phyloP scores from a whole-genome alignment of 2,113 vertebrate species.

The Dissostichus mawsoni region DNA sequence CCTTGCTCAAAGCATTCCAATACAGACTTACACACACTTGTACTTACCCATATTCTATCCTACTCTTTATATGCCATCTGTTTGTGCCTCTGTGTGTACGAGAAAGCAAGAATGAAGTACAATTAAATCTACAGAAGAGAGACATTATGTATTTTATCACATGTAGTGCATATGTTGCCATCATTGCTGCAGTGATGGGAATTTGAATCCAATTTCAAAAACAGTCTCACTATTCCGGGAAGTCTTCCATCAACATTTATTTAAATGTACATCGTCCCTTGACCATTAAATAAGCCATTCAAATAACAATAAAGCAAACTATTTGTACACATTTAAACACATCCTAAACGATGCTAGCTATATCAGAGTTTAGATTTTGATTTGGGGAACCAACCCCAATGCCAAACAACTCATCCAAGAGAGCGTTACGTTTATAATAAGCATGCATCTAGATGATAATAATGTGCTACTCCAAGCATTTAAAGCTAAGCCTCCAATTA shows the following conservation, averaged over 20 bases:
- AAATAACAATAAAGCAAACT: not conserved
- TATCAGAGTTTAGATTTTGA: not conserved
- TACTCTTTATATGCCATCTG: constrained; percentile 17
- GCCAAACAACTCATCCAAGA: not conserved
- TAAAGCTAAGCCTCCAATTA: too few relatives aligned
- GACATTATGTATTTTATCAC: constrained; percentile 3
- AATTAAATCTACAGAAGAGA: constrained; percentile 14
- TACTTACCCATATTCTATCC: constrained; percentile 12
- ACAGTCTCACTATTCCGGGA: too few relatives aligned
- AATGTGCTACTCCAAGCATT: too few relatives aligned
- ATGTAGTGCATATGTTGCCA: constrained; percentile 3
- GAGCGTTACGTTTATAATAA: not conserved
- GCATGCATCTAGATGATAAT: too few relatives aligned
- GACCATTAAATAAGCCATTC: not conserved
- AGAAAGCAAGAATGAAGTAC: not conserved
- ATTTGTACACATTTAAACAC: not conserved
- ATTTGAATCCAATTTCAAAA: not conserved
- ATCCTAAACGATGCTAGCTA: not conserved
- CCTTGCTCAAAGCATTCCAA: not conserved
- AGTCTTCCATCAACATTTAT: too few relatives aligned
- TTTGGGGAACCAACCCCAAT: not conserved
- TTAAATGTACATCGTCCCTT: too few relatives aligned
- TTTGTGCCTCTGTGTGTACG: not conserved
- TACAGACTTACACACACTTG: not conserved
- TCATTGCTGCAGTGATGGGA: not conserved